Conservation (phyloP, 2,797 vertebrate genomes). For the Coranthus polyacanthus region DNA sequence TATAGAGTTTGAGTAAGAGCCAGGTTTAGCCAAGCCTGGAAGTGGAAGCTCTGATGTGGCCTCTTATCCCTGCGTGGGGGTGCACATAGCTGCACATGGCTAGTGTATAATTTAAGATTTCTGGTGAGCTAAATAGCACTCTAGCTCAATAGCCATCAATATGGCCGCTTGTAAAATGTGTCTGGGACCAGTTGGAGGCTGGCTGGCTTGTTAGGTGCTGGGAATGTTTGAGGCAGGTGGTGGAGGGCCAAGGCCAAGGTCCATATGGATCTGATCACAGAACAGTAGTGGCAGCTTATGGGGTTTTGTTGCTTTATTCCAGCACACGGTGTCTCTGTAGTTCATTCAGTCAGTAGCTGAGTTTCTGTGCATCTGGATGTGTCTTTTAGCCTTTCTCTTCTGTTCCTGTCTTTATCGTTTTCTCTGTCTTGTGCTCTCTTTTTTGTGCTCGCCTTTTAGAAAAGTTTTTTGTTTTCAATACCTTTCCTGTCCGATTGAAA, state of each 20-base stretch:
- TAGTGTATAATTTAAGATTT: constrained; percentile 83
- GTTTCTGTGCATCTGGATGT: constrained; percentile 29
- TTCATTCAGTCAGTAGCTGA: constrained; percentile 54
- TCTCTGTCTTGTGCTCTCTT: constrained; percentile 11
- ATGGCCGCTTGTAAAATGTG: constrained; percentile 81
- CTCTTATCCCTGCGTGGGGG: constrained; percentile 67
- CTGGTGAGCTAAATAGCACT: constrained; percentile 82
- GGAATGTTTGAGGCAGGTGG: constrained; percentile 80
- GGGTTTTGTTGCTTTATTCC: constrained; percentile 68
- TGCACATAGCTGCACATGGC: constrained; percentile 71
- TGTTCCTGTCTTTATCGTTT: not conserved
- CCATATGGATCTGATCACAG: constrained; percentile 87
- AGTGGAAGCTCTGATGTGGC: constrained; percentile 76
- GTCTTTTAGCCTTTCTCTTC: constrained; percentile 13
- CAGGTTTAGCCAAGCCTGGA: constrained; percentile 63
- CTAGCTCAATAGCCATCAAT: constrained; percentile 83
- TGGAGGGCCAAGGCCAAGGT: constrained; percentile 75
- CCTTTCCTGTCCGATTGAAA: constrained; percentile 1
- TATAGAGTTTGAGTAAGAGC: constrained; percentile 60
- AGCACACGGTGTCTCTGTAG: constrained; percentile 68
- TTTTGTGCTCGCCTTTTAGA: constrained; percentile 16
- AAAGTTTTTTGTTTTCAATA: not conserved
- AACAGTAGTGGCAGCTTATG: constrained; percentile 86
- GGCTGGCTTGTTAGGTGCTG: constrained; percentile 78
- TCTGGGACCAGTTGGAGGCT: constrained; percentile 76